A percentile compares a stretch with the other conserved stretches of the same genome.
phyloP scores from a whole-genome alignment of 2,113 vertebrate species.

The Catagonus wagneri region DNA sequence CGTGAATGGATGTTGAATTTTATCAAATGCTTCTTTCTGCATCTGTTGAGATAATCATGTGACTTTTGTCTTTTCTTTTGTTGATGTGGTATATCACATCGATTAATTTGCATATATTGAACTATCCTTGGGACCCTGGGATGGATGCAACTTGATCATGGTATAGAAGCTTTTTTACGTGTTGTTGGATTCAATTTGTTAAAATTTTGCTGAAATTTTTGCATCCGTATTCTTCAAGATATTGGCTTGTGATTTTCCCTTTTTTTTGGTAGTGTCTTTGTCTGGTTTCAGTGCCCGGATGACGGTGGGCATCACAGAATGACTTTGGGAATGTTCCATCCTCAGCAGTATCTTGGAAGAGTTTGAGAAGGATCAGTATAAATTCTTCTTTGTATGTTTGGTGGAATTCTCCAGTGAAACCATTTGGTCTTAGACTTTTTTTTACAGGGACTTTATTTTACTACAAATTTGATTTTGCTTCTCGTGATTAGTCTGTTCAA shows the following conservation, averaged over 20 bases:
- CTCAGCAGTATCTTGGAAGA: neutral
- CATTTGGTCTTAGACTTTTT: neutral
- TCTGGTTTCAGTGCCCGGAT: neutral
- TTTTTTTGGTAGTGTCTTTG: neutral
- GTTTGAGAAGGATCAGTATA: neutral
- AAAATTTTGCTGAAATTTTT: neutral
- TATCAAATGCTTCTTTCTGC: neutral
- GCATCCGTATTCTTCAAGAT: neutral
- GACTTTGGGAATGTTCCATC: neutral
- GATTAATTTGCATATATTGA: neutral
- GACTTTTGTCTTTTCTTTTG: neutral
- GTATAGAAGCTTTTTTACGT: neutral
- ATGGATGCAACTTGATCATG: neutral
- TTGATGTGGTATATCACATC: neutral
- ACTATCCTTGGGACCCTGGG: neutral
- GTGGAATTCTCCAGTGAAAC: neutral
- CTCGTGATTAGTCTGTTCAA: neutral
- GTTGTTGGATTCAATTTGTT: neutral
- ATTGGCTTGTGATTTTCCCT: neutral
- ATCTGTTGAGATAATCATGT: neutral
- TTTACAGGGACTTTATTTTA: neutral
- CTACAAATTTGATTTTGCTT: neutral
- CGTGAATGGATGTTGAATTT: neutral
- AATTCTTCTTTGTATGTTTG: neutral
- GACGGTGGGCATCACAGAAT: neutral